These are phyloP conservation scores for Babyrousa celebensis DNA, from an alignment of 2,797 vertebrate species.

Conservation along the genomic window DNA sequence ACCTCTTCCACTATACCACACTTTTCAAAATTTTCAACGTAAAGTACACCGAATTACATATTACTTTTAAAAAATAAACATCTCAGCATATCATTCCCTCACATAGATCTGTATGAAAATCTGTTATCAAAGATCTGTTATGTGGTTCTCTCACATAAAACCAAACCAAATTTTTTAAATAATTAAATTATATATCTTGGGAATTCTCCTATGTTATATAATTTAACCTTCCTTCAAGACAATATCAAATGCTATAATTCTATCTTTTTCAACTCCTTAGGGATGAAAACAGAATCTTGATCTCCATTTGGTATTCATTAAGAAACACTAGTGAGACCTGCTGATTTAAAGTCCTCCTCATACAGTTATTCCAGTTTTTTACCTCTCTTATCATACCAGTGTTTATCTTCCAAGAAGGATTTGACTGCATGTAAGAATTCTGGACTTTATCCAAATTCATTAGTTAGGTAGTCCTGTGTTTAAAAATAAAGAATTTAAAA, in stretches of 20 bases:
- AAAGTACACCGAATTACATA: neutral
- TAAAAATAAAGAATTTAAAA: neutral
- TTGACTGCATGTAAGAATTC: neutral
- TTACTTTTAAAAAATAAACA: neutral
- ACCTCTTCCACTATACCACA: neutral
- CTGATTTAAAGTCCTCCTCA: neutral
- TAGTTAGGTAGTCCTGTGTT: neutral
- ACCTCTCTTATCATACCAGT: neutral
- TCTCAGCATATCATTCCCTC: neutral
- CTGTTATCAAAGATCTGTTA: neutral
- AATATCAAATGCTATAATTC: neutral
- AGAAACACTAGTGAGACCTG: neutral
- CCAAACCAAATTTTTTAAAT: neutral
- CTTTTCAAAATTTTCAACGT: neutral
- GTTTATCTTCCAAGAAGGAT: neutral
- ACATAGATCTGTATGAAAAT: neutral
- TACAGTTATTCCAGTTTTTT: neutral
- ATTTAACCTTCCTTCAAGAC: neutral
- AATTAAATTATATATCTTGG: neutral
- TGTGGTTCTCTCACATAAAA: neutral
- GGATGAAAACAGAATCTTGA: constrained; percentile 16
- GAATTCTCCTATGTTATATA: neutral
- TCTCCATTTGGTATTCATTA: neutral
- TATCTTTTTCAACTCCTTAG: neutral
- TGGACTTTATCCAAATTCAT: neutral